These are phyloP conservation scores for Cabera pusaria DNA, from an alignment of 2,888 invertebrate species.

Conservation along the genomic window DNA sequence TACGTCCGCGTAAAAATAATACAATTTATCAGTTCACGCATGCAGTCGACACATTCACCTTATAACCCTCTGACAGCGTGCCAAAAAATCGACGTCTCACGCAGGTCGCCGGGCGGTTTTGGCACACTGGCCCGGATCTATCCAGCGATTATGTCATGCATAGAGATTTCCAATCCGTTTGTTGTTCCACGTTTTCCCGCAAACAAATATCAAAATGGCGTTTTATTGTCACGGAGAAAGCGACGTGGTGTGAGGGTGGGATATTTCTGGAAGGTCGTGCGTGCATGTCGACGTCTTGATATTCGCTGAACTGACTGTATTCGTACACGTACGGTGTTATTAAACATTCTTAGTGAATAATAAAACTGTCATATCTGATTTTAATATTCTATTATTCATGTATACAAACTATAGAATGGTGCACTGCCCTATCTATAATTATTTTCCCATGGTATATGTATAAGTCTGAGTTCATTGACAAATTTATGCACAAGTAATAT, in stretches of 20 bases:
- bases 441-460: no score
- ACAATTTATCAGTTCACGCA: conserved; percentile 42
- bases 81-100: conserved; percentile 65
- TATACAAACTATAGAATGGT: no score
- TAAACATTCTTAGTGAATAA: no score
- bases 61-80: conserved; percentile 73
- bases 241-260: conserved; percentile 36
- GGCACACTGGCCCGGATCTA: conserved; percentile 77
- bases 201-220: conserved; percentile 53
- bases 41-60: conserved; percentile 68
- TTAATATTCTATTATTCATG: no score
- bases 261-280: conserved; percentile 65
- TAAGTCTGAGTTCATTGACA: no score
- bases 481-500: no score
- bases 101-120: conserved; percentile 48
- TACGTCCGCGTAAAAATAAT: conserved; percentile 43
- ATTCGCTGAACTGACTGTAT: conserved; percentile 23
- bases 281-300: conserved; percentile 35
- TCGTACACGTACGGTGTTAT: conserved; percentile 5
- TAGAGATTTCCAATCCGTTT: conserved; percentile 61
- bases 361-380: no score
- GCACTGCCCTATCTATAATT: no score
- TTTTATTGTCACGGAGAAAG: conserved; percentile 57
- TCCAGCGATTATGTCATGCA: conserved; percentile 79
- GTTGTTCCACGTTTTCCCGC: conserved; percentile 56